Evolutionary conservation across 2,797 vertebrate species (phyloP).

Genomic region (Menidia menidia): DNA sequence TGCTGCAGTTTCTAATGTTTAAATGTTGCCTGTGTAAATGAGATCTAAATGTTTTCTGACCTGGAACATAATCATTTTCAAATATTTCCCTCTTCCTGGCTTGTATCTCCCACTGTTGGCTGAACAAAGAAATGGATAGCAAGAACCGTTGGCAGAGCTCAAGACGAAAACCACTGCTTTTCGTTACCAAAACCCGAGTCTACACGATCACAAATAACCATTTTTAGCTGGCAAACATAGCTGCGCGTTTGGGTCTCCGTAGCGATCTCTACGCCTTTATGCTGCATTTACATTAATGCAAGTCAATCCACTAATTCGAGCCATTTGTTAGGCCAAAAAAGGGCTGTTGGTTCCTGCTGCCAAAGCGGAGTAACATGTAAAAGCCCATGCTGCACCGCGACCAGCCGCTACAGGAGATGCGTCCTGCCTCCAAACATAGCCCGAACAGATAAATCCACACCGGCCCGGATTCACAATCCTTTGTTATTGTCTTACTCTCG

Average conservation of each 20-base stretch:
- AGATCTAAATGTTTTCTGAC: slow-evolving; percentile 57
- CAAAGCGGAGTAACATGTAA: slow-evolving; percentile 27
- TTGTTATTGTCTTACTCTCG: slow-evolving; percentile 63
- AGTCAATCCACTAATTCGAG: slow-evolving; percentile 40
- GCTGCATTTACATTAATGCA: slow-evolving; percentile 42
- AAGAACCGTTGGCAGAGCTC: slow-evolving; percentile 54
- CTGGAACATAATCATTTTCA: slow-evolving; percentile 74
- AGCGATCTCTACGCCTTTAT: slow-evolving; percentile 56
- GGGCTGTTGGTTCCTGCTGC: slow-evolving; percentile 21
- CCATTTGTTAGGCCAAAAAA: slow-evolving; percentile 46
- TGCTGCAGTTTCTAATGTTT: background rate
- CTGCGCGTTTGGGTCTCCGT: slow-evolving; percentile 29
- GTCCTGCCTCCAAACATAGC: slow-evolving; percentile 49
- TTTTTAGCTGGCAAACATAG: slow-evolving; percentile 33
- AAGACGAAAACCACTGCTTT: slow-evolving; percentile 49
- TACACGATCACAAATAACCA: slow-evolving; percentile 68
- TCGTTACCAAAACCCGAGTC: slow-evolving; percentile 48
- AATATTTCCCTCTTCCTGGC: slow-evolving; percentile 51
- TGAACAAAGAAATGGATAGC: slow-evolving; percentile 78
- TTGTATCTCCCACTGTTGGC: slow-evolving; percentile 73
- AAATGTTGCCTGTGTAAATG: slow-evolving; percentile 14
- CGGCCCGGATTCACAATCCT: slow-evolving; percentile 61
- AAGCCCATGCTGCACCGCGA: slow-evolving; percentile 39
- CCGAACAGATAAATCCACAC: slow-evolving; percentile 61
- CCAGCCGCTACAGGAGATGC: slow-evolving; percentile 58